phyloP scores from a whole-genome alignment of 1,140 invertebrate genomes.

The Drosophila saltans region DNA sequence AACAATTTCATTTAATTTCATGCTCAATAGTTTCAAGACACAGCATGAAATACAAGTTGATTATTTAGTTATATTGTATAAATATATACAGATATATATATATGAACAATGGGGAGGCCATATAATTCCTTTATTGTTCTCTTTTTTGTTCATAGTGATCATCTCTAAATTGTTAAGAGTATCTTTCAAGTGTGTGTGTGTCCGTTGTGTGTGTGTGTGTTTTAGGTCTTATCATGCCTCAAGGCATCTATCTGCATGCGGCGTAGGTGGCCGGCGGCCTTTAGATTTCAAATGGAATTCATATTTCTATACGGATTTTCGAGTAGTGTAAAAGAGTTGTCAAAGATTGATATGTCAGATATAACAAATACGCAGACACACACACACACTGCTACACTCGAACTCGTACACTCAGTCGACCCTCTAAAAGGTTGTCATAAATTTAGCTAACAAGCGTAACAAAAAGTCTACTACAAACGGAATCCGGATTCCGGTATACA shows the following conservation, averaged over 20 bases:
- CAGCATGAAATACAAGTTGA: background rate
- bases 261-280: constrained; percentile 8
- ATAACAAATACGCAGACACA: constrained; percentile 21
- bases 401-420: background rate
- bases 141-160: background rate
- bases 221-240: background rate
- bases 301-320: constrained; percentile 8
- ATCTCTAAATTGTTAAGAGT: background rate
- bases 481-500: constrained; percentile 9
- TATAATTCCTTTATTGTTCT: constrained; percentile 12
- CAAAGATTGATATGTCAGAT: constrained; percentile 46
- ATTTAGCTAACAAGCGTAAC: constrained; percentile 76
- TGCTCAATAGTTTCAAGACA: constrained; percentile 1
- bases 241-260: constrained; percentile 11
- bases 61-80: constrained; percentile 2
- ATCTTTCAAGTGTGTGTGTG: background rate
- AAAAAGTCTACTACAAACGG: constrained; percentile 36
- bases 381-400: constrained; percentile 21
- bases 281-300: background rate
- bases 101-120: constrained; percentile 1
- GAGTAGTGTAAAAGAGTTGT: constrained; percentile 42
- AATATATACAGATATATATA: background rate
- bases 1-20: background rate
- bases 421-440: constrained; percentile 61
- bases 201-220: constrained; percentile 1